phyloP scores from a whole-genome alignment of 2,888 invertebrate species.

The Pollenia labialis region DNA sequence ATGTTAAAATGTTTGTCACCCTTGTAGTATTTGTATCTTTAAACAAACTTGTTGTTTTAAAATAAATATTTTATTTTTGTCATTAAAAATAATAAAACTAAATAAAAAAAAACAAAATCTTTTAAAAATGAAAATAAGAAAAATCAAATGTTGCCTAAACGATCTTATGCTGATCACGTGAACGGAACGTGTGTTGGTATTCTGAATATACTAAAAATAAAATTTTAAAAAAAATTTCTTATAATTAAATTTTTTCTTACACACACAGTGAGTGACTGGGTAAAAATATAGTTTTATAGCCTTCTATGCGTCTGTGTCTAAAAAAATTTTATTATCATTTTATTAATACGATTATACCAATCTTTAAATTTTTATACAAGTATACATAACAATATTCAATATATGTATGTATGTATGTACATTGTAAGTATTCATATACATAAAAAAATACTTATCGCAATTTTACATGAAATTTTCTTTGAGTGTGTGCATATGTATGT shows the following conservation, averaged over 20 bases:
- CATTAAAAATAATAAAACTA: conserved; percentile 36
- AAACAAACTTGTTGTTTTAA: conserved; percentile 31
- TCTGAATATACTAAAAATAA: conserved; percentile 47
- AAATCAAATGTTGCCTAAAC: conserved; percentile 42
- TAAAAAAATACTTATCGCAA: conserved; percentile 8
- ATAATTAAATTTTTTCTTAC: conserved; percentile 17
- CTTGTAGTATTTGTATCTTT: neutral
- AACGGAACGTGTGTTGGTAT: conserved; percentile 56
- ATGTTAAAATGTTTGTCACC: neutral
- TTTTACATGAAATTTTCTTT: neutral
- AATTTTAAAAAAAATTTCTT: conserved; percentile 25
- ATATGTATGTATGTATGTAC: neutral
- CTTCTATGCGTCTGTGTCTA: conserved; percentile 31
- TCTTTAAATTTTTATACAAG: neutral
- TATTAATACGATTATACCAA: conserved; percentile 26
- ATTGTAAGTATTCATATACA: neutral
- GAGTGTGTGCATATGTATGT: neutral
- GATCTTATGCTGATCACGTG: conserved; percentile 69
- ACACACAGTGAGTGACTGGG: neutral
- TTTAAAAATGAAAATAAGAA: conserved; percentile 31
- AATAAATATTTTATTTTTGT: conserved; percentile 56
- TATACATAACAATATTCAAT: neutral
- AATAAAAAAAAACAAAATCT: conserved; percentile 34
- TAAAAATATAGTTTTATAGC: conserved; percentile 20
- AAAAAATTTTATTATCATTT: conserved; percentile 40